Conservation (phyloP, 2,797 vertebrate genomes). For the Champsocephalus gunnari region DNA sequence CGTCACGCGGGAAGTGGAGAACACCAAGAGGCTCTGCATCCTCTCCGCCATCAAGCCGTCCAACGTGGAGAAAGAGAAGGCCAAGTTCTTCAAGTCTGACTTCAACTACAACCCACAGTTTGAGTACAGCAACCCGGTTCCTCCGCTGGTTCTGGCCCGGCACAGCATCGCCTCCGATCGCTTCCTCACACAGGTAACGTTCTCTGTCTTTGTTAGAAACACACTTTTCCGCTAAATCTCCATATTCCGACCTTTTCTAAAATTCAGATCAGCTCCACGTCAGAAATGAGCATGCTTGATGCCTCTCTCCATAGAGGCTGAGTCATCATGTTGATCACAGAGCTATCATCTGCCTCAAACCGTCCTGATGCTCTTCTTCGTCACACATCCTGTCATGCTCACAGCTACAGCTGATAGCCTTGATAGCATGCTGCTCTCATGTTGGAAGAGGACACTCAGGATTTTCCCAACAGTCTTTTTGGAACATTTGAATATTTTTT, state of each 20-base stretch:
- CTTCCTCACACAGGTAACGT: slow-evolving; percentile 93
- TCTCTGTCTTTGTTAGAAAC: background rate
- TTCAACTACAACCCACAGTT: slow-evolving; percentile 94
- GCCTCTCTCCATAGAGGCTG: too few relatives aligned
- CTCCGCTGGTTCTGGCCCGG: slow-evolving; percentile 85
- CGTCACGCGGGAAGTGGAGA: slow-evolving; percentile 77
- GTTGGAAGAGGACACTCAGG: too few relatives aligned
- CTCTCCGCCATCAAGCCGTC: slow-evolving; percentile 93
- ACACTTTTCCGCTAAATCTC: too few relatives aligned
- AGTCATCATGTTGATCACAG: too few relatives aligned
- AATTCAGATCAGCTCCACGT: too few relatives aligned
- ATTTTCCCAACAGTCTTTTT: background rate
- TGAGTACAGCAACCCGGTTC: slow-evolving; percentile 89
- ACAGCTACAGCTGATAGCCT: too few relatives aligned
- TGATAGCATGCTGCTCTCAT: too few relatives aligned
- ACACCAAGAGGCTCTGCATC: slow-evolving; percentile 87
- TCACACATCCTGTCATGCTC: too few relatives aligned
- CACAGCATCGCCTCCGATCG: slow-evolving; percentile 88
- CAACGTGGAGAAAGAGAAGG: slow-evolving; percentile 92
- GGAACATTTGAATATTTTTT: background rate
- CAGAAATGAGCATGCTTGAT: too few relatives aligned
- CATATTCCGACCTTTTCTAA: too few relatives aligned
- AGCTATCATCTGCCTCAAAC: too few relatives aligned
- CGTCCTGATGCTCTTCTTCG: too few relatives aligned
- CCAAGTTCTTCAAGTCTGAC: slow-evolving; percentile 90